Percentiles rank a stretch among this genome's conserved stretches.
Conservation (phyloP, 2,888 invertebrate genomes). For the Stenodera caucasica region DNA sequence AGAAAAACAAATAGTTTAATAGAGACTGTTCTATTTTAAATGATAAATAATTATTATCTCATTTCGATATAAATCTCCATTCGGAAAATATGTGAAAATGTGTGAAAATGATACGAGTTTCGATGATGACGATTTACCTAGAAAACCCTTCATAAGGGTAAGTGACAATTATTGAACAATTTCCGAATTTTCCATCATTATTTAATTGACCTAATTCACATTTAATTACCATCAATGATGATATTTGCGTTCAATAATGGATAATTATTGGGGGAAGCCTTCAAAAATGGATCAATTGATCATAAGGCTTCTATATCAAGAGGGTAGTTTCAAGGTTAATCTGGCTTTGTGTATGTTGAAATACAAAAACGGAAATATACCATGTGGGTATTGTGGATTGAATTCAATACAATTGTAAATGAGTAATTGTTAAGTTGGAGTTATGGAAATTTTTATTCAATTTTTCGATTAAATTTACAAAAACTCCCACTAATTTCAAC, state of each 20-base stretch:
- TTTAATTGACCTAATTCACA: neutral
- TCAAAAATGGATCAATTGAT: neutral
- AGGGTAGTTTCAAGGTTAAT: constrained; percentile 2
- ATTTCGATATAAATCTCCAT: neutral
- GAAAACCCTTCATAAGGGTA: constrained; percentile 39
- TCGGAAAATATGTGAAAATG: constrained; percentile 15
- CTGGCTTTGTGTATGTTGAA: neutral
- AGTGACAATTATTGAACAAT: constrained; percentile 4
- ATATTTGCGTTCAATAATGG: neutral
- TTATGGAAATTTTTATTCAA: neutral
- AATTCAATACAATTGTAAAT: neutral
- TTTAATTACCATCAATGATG: neutral
- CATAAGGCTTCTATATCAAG: neutral
- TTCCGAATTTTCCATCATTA: too few relatives aligned
- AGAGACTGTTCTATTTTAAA: too few relatives aligned
- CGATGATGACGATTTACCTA: constrained; percentile 32
- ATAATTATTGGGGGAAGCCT: neutral
- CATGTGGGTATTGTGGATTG: neutral
- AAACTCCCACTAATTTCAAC: neutral
- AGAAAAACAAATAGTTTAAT: neutral
- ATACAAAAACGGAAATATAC: neutral
- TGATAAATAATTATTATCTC: neutral
- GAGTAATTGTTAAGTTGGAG: neutral
- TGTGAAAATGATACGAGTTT: constrained; percentile 12
- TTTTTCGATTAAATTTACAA: neutral